Conservation (phyloP, 2,113 vertebrate genomes). For the Petrocephalus microphthalmus region DNA sequence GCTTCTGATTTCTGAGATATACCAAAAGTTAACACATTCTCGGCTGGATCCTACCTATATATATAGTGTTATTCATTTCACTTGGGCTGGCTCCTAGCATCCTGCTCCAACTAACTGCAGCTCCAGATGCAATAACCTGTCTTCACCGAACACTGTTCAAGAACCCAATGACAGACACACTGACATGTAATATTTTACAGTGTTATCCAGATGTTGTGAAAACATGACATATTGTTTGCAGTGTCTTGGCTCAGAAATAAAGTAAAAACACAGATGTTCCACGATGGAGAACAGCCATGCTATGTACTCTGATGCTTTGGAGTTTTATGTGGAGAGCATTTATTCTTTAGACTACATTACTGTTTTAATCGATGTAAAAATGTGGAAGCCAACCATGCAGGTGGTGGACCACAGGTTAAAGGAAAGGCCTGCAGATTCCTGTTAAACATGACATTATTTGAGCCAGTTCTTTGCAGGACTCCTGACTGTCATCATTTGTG, state of each 20-base stretch:
- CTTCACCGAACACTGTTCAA: background rate
- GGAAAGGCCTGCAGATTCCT: background rate
- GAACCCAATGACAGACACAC: background rate
- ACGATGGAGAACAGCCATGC: background rate
- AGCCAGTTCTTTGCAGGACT: slow-evolving; percentile 45
- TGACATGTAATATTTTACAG: background rate
- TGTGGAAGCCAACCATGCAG: background rate
- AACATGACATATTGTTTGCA: background rate
- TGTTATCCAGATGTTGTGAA: slow-evolving; percentile 4
- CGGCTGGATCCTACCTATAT: background rate
- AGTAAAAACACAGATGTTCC: background rate
- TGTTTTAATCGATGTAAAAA: background rate
- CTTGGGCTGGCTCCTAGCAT: slow-evolving; percentile 1
- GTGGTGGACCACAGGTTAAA: slow-evolving; percentile 16
- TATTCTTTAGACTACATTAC: background rate
- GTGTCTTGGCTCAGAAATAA: background rate
- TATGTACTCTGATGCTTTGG: background rate
- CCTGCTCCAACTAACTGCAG: background rate
- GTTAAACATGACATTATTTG: background rate
- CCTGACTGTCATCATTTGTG: slow-evolving; percentile 40
- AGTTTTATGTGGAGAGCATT: background rate
- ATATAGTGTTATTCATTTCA: background rate
- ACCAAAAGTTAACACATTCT: slow-evolving; percentile 6
- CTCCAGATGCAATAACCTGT: background rate
- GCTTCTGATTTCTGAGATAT: background rate